Percentiles rank a stretch among this genome's conserved stretches.
Evolutionary conservation across 2,797 vertebrate species (phyloP).

Genomic region (Anableps anableps): DNA sequence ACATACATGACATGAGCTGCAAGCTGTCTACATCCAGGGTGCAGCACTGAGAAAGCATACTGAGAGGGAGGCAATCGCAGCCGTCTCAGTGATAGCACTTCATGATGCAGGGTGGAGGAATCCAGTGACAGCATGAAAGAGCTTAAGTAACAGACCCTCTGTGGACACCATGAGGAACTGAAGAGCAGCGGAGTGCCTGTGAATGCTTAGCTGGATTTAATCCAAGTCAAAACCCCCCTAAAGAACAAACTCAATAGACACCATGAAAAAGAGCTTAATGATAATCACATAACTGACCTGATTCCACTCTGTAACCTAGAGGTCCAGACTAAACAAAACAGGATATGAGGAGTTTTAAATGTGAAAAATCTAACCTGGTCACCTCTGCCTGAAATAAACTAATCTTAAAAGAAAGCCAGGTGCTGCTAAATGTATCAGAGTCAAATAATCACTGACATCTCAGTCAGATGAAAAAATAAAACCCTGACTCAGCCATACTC

Average conservation of each 20-base stretch:
- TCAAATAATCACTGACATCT: background rate
- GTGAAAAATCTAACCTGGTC: background rate
- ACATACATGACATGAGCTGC: constrained; percentile 40
- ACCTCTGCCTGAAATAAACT: background rate
- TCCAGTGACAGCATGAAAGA: constrained; percentile 32
- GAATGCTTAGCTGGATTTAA: constrained; percentile 59
- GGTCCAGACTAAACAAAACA: constrained; percentile 38
- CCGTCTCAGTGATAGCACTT: constrained; percentile 9
- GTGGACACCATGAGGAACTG: constrained; percentile 26
- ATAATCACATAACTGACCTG: constrained; percentile 44
- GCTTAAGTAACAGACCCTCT: constrained; percentile 48
- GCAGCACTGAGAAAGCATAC: constrained; percentile 27
- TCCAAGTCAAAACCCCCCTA: constrained; percentile 32
- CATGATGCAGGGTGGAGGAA: constrained; percentile 20
- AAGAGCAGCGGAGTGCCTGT: constrained; percentile 27
- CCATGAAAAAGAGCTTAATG: constrained; percentile 62
- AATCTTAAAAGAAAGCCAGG: background rate
- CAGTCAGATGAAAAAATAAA: background rate
- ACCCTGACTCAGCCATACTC: background rate
- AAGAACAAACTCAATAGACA: constrained; percentile 66
- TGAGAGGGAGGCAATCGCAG: constrained; percentile 17
- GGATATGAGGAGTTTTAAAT: constrained; percentile 11
- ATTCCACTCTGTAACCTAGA: constrained; percentile 59
- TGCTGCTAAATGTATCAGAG: constrained; percentile 1
- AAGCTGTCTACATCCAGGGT: constrained; percentile 18